These are phyloP conservation scores for Percopsis transmontana DNA, from an alignment of 2,113 vertebrate genomes.

Conservation along the genomic window DNA sequence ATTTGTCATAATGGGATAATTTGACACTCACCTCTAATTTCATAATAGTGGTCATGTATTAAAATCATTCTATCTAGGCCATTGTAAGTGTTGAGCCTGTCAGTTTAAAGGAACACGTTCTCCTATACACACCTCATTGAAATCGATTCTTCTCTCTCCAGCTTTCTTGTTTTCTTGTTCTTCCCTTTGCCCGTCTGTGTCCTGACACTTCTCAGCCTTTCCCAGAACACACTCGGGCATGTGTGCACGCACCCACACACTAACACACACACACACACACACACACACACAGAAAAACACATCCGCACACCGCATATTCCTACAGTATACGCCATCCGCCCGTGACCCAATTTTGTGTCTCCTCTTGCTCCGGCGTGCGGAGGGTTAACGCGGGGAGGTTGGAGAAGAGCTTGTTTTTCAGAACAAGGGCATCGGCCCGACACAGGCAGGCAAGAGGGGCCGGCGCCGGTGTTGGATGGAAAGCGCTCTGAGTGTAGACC, in stretches of 20 bases:
- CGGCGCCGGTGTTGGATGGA: conserved; percentile 9
- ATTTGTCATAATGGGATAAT: not conserved
- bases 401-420: conserved; percentile 32
- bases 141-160: not conserved
- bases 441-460: conserved; percentile 15
- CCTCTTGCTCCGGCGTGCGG: conserved; percentile 42
- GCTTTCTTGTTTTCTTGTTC: not conserved
- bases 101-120: not conserved
- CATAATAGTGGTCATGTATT: too few species aligned
- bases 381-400: conserved; percentile 35
- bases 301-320: not conserved
- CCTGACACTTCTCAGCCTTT: not conserved
- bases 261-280: not conserved
- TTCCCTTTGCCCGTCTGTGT: too few species aligned
- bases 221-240: not conserved
- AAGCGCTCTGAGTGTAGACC: conserved; percentile 19
- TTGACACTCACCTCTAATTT: too few species aligned
- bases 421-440: conserved; percentile 31
- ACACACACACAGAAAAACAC: not conserved
- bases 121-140: not conserved
- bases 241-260: too few species aligned
- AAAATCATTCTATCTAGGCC: too few species aligned
- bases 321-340: conserved; percentile 35
- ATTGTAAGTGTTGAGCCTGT: not conserved
- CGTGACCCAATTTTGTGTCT: conserved; percentile 62